Evolutionary conservation across 2,113 vertebrate genomes (phyloP), one percentile per base, ranked within the genome.

Genomic region (Lethenteron camtschaticum): DNA sequence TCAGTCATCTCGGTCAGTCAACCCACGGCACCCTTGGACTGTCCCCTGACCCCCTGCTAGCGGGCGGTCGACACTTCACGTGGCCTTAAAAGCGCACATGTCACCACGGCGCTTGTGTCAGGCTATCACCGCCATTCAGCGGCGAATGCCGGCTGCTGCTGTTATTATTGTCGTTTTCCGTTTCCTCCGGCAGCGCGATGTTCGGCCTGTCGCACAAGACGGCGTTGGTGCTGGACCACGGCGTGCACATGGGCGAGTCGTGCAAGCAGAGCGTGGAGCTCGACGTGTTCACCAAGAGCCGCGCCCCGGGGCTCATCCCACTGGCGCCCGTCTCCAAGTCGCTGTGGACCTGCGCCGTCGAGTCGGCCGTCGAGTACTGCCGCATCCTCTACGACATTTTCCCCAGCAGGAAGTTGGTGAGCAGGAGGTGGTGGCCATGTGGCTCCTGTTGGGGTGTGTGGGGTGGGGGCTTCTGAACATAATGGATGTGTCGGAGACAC

Each of bases 361-460:
- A 99, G 70, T 96, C 91, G 56, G 94, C 92, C 24, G 92, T 99
- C 90, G 94, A 99, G 73, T 99, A 96, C 72, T 97, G 90, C 69
- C 83, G 94, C 71, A 97, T 99, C 77, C 89, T 99, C 78, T 99
- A 86, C 56, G 92, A 97, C 71, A 81, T 99, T 76, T 99, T 92
- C 75, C 94, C 94, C 70, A 80, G 80, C 69, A 85, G 81, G 76
- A 99, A 99, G 72, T 80, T 97, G 82, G 92, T 99, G 63, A 82
- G 87, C 75, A n/a, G 8, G n/a, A n/a, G n/a, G n/a, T 68, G 8
- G 24, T 68, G 9, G n/a, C 63, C 11, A n/a, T 24, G n/a, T 24
- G 24, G n/a, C 63, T 68, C 63, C 63, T 9, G n/a, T 24, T 24
- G 9, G 8, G 63, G 63, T 10, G 63, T 10, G 24, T 24, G 24